Conservation (phyloP, 2,888 invertebrate species). For the Carpatolechia fugitivella region DNA sequence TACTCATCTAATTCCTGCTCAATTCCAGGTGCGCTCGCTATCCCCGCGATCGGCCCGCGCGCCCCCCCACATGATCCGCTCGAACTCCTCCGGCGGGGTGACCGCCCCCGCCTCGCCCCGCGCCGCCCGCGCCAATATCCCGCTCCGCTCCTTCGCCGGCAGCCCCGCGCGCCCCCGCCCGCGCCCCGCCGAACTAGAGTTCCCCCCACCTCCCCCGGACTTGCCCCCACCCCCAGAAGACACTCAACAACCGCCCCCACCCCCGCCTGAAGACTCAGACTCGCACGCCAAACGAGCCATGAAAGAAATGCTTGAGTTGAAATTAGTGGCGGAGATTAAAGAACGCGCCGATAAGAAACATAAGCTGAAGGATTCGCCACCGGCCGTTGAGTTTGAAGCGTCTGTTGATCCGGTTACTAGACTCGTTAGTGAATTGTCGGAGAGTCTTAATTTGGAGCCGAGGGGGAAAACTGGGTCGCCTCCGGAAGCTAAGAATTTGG, state of each 20-base stretch:
- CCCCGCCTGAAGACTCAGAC: conserved; percentile 76
- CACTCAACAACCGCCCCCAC: conserved; percentile 61
- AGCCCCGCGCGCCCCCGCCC: conserved; percentile 81
- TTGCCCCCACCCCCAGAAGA: conserved; percentile 89
- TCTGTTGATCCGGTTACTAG: conserved; percentile 86
- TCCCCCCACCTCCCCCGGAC: conserved; percentile 91
- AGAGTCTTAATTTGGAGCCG: conserved; percentile 86
- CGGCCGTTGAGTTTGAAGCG: conserved; percentile 43
- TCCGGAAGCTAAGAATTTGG: background rate
- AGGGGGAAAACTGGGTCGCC: conserved; percentile 24
- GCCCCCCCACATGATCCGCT: conserved; percentile 91
- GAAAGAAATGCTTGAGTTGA: conserved; percentile 91
- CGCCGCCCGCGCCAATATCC: conserved; percentile 45
- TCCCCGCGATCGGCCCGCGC: conserved; percentile 84
- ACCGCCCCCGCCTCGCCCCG: conserved; percentile 70
- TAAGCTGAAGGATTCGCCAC: conserved; percentile 75
- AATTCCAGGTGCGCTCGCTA: conserved; percentile 70
- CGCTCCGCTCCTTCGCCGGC: conserved; percentile 43
- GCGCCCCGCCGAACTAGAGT: conserved; percentile 89
- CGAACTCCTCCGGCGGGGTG: conserved; percentile 92
- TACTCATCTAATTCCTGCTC: no score
- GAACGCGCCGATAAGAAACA: conserved; percentile 84
- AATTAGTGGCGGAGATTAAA: conserved; percentile 90
- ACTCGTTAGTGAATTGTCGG: conserved; percentile 90
- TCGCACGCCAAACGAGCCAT: conserved; percentile 70